Evolutionary conservation across 1,140 invertebrate species (phyloP).

Genomic region (Bombyx mandarina): DNA sequence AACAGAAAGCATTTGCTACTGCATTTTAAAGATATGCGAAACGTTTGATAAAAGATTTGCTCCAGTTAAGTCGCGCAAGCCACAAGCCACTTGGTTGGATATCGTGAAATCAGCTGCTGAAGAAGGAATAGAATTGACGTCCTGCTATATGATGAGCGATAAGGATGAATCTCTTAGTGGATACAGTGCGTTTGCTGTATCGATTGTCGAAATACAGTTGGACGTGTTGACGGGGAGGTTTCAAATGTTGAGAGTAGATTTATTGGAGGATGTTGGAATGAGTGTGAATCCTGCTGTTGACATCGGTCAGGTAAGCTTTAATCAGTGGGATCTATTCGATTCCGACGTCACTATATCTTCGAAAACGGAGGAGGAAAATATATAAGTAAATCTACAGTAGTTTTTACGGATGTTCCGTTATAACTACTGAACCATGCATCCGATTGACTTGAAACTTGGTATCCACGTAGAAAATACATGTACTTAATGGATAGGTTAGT

Average conservation of each 20-base stretch:
- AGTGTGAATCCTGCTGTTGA: slow-evolving; percentile 85
- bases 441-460: too few species aligned
- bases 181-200: slow-evolving; percentile 74
- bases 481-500: too few species aligned
- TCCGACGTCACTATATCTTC: too few species aligned
- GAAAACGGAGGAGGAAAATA: too few species aligned
- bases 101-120: slow-evolving; percentile 74
- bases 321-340: background rate
- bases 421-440: too few species aligned
- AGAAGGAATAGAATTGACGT: slow-evolving; percentile 75
- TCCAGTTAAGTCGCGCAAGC: slow-evolving; percentile 73
- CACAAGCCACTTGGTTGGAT: slow-evolving; percentile 76
- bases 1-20: slow-evolving; percentile 79
- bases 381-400: background rate
- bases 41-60: slow-evolving; percentile 74
- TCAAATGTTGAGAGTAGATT: slow-evolving; percentile 77
- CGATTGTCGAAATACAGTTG: slow-evolving; percentile 77
- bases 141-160: slow-evolving; percentile 70
- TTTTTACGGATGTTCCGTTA: too few species aligned
- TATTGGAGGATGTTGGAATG: slow-evolving; percentile 79
- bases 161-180: slow-evolving; percentile 56
- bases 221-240: slow-evolving; percentile 81
- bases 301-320: slow-evolving; percentile 78
- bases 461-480: too few species aligned
- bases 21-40: slow-evolving; percentile 77